A percentile compares a stretch with the other conserved stretches of the same genome.
Conservation (phyloP, 2,113 vertebrate genomes). For the Gobiocypris rarus region DNA sequence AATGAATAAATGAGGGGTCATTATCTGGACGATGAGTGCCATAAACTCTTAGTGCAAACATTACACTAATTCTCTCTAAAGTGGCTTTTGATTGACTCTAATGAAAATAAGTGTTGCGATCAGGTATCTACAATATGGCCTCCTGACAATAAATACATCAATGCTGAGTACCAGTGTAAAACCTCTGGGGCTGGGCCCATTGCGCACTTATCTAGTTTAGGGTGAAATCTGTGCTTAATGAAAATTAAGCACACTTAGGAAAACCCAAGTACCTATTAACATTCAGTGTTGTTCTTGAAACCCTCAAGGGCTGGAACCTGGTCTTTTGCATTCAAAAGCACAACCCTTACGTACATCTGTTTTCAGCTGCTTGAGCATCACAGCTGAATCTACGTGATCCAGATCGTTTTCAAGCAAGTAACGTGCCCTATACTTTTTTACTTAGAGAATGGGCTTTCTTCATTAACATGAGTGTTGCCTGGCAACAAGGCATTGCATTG, state of each 20-base stretch:
- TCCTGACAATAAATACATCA: constrained; percentile 15
- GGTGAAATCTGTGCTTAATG: constrained; percentile 13
- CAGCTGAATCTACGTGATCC: constrained; percentile 14
- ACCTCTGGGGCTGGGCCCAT: not conserved
- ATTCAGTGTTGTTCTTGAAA: constrained; percentile 8
- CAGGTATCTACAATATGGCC: constrained; percentile 18
- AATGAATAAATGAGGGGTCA: not conserved
- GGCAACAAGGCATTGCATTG: constrained; percentile 64
- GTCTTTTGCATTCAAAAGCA: constrained; percentile 12
- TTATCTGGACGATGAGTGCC: constrained; percentile 8
- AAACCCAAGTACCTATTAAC: constrained; percentile 29
- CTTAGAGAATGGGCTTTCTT: constrained; percentile 56
- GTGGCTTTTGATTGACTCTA: constrained; percentile 10
- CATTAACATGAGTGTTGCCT: constrained; percentile 69
- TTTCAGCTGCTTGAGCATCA: constrained; percentile 12
- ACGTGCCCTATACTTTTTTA: constrained; percentile 59
- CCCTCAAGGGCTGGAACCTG: constrained; percentile 9
- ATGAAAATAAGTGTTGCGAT: not conserved
- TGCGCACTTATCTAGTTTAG: not conserved
- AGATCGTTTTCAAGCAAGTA: constrained; percentile 50
- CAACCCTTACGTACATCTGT: constrained; percentile 1
- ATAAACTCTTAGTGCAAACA: constrained; percentile 23
- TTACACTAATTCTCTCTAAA: not conserved
- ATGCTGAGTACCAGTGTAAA: constrained; percentile 7
- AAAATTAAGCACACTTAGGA: constrained; percentile 28